These are phyloP conservation scores for Nineta flava DNA, from an alignment of 2,888 invertebrate genomes.

Conservation along the genomic window DNA sequence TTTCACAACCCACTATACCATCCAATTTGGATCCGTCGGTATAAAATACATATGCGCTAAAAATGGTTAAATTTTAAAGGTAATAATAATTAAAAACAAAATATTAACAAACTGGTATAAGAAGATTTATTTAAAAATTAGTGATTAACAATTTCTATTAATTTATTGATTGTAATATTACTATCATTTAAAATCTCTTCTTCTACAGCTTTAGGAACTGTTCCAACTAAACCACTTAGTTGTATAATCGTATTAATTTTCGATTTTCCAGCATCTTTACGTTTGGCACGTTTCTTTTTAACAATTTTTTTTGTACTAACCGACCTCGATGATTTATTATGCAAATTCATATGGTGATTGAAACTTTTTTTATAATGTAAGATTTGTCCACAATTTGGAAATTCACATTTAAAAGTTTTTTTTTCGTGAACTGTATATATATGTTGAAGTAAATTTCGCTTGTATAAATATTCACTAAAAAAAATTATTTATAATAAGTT, in stretches of 20 bases:
- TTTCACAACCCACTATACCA: no score
- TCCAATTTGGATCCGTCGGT: no score
- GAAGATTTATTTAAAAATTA: no score
- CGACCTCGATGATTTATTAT: background rate
- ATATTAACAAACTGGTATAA: no score
- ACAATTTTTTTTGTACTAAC: background rate
- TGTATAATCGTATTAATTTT: conserved; percentile 12
- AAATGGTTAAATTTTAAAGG: no score
- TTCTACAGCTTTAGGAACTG: conserved; percentile 7
- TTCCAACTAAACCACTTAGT: conserved; percentile 10
- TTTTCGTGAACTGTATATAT: background rate
- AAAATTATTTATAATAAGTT: background rate
- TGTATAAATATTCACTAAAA: background rate
- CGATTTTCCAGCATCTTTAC: conserved; percentile 11
- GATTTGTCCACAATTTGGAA: background rate
- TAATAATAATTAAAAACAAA: no score
- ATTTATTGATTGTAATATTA: conserved; percentile 2
- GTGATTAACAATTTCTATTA: no score
- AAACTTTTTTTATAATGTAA: background rate
- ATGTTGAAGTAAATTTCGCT: background rate
- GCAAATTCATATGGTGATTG: background rate
- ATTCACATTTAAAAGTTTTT: background rate
- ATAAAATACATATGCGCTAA: no score
- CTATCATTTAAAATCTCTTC: conserved; percentile 10
- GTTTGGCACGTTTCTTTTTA: conserved; percentile 3